phyloP scores from a whole-genome alignment of 64 coral and sea anemone species.

The Pachyseris speciosa region DNA sequence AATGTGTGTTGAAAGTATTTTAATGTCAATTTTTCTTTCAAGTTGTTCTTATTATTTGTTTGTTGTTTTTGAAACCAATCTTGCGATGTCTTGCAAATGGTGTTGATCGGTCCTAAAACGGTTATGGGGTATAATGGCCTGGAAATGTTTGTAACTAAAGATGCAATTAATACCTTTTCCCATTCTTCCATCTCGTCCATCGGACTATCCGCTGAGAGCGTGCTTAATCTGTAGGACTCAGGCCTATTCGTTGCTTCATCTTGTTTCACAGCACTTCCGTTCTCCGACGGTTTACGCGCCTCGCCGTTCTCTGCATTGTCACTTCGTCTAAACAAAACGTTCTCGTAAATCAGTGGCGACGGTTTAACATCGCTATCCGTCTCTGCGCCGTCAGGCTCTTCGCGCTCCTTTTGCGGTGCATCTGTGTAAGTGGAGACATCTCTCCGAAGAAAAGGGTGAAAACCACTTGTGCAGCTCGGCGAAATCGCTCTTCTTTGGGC shows the following conservation, averaged over 20 bases:
- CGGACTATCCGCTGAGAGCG: constrained; percentile 54
- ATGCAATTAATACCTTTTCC: constrained; percentile 75
- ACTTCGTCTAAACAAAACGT: constrained; percentile 87
- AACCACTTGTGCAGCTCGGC: constrained; percentile 63
- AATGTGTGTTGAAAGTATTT: too few species aligned
- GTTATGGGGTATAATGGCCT: too few species aligned
- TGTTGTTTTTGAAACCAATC: too few species aligned
- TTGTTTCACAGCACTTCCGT: background rate
- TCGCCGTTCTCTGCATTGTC: constrained; percentile 3
- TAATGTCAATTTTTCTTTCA: too few species aligned
- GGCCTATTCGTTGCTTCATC: background rate
- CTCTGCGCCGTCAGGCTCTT: constrained; percentile 23
- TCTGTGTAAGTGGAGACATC: constrained; percentile 27
- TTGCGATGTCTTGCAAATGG: too few species aligned
- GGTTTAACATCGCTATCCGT: constrained; percentile 1
- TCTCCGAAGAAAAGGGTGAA: constrained; percentile 71
- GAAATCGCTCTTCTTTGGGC: constrained; percentile 45
- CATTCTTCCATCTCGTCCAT: constrained; percentile 92
- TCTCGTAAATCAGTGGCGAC: constrained; percentile 92
- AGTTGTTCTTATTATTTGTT: too few species aligned
- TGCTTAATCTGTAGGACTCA: constrained; percentile 63
- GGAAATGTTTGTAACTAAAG: too few species aligned
- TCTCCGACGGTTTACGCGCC: background rate
- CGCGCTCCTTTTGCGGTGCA: background rate
- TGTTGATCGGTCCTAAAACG: too few species aligned